These are phyloP conservation scores for Heteromurus nitidus DNA, from an alignment of 2,888 invertebrate genomes.

Conservation along the genomic window DNA sequence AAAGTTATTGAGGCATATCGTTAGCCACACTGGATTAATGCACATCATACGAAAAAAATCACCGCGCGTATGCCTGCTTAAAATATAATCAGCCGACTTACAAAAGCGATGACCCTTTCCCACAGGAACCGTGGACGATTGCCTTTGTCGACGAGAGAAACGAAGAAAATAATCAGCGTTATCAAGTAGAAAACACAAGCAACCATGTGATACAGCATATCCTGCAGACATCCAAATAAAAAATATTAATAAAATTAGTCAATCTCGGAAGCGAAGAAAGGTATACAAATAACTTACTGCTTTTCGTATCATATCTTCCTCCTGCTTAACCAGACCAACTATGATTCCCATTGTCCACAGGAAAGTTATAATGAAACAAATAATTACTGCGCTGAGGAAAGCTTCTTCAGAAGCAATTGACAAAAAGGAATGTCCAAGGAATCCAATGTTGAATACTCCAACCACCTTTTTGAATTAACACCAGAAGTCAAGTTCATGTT, in stretches of 20 bases:
- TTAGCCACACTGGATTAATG: too few species aligned
- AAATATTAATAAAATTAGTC: neutral
- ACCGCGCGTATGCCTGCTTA: too few species aligned
- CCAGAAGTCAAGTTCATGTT: neutral
- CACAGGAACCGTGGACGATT: slow-evolving; percentile 24
- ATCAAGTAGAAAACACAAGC: slow-evolving; percentile 49
- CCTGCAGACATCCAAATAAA: slow-evolving; percentile 29
- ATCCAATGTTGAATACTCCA: slow-evolving; percentile 56
- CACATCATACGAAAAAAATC: too few species aligned
- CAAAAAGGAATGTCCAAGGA: slow-evolving; percentile 52
- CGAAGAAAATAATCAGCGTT: slow-evolving; percentile 49
- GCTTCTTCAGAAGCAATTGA: slow-evolving; percentile 46
- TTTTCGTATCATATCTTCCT: slow-evolving; percentile 37
- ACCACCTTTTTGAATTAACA: slow-evolving; percentile 50
- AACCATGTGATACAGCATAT: slow-evolving; percentile 60
- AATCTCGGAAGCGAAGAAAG: too few species aligned
- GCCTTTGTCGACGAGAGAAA: slow-evolving; percentile 38
- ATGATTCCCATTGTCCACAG: slow-evolving; percentile 57
- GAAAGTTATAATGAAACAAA: slow-evolving; percentile 61
- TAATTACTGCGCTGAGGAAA: slow-evolving; percentile 51
- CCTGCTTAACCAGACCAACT: slow-evolving; percentile 23
- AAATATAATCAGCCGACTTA: too few species aligned
- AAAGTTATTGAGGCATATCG: too few species aligned
- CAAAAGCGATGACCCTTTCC: slow-evolving; percentile 57
- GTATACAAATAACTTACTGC: too few species aligned